A percentile compares a stretch with the other conserved stretches of the same genome.
Evolutionary conservation across 2,113 vertebrate species (phyloP).

Genomic region (Colistium nudipinnis): DNA sequence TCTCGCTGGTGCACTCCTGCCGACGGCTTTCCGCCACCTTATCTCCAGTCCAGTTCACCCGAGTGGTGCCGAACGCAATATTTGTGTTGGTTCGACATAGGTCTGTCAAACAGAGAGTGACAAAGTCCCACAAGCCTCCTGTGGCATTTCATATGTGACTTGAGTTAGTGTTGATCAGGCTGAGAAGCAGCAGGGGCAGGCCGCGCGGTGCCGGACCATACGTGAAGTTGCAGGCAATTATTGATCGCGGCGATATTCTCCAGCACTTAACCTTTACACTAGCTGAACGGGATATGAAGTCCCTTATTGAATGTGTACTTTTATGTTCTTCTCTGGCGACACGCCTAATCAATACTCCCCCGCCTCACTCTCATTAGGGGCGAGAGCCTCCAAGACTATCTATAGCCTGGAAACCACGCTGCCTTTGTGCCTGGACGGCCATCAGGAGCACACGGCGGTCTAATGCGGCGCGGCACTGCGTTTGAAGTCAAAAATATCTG

Average conservation of each 20-base stretch:
- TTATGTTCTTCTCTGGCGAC: slow-evolving; percentile 83
- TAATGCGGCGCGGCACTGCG: neutral
- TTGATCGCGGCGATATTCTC: slow-evolving; percentile 83
- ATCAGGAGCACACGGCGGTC: neutral
- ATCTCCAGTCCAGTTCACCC: slow-evolving; percentile 24
- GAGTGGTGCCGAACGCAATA: slow-evolving; percentile 1
- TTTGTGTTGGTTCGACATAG: slow-evolving; percentile 62
- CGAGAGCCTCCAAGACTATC: slow-evolving; percentile 51
- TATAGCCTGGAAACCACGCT: slow-evolving; percentile 57
- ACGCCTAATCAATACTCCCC: slow-evolving; percentile 80
- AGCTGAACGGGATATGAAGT: slow-evolving; percentile 83
- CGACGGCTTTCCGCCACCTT: slow-evolving; percentile 45
- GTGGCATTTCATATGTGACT: slow-evolving; percentile 73
- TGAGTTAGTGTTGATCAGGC: slow-evolving; percentile 45
- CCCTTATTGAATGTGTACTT: slow-evolving; percentile 86
- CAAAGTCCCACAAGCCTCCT: slow-evolving; percentile 44
- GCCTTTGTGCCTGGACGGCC: slow-evolving; percentile 5
- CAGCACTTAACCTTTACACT: slow-evolving; percentile 87
- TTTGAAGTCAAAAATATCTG: neutral
- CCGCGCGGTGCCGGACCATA: slow-evolving; percentile 67
- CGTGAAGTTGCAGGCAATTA: slow-evolving; percentile 82
- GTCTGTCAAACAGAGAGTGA: slow-evolving; percentile 40
- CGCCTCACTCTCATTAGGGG: slow-evolving; percentile 77
- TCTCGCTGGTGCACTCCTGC: slow-evolving; percentile 48
- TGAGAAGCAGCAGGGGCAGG: slow-evolving; percentile 29